A percentile compares a stretch with the other conserved stretches of the same genome.
phyloP scores from a whole-genome alignment of 2,797 vertebrate genomes.

The Sebastes hubbsi region DNA sequence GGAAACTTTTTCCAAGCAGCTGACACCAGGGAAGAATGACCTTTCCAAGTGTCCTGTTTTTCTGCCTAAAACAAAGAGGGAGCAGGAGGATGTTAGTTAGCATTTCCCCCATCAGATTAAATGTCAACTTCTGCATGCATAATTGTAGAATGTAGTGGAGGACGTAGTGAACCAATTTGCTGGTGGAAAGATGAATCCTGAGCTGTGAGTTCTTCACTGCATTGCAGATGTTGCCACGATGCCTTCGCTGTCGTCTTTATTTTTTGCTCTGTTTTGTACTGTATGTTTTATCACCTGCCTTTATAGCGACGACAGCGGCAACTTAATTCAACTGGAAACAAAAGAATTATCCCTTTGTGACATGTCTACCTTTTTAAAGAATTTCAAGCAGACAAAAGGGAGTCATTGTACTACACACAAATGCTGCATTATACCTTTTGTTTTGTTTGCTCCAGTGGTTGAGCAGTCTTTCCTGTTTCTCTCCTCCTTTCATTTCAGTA shows the following conservation, averaged over 20 bases:
- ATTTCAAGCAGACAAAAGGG: conserved; percentile 56
- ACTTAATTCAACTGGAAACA: conserved; percentile 48
- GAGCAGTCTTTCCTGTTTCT: conserved; percentile 45
- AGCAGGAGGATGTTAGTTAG: conserved; percentile 78
- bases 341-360: conserved; percentile 33
- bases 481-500: conserved; percentile 55
- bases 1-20: conserved; percentile 69
- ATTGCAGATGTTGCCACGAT: conserved; percentile 55
- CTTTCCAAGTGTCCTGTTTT: conserved; percentile 79
- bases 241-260: conserved; percentile 10
- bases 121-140: conserved; percentile 82
- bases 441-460: conserved; percentile 46
- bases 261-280: conserved; percentile 22
- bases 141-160: conserved; percentile 63
- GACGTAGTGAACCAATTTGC: conserved; percentile 65
- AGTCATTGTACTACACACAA: conserved; percentile 62
- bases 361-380: conserved; percentile 40
- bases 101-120: conserved; percentile 75
- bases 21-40: conserved; percentile 76
- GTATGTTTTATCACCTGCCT: neutral
- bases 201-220: conserved; percentile 46
- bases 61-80: conserved; percentile 74
- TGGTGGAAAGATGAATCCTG: conserved; percentile 46
- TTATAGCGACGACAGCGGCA: neutral
- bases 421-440: conserved; percentile 58